Evolutionary conservation across 1,140 invertebrate genomes (phyloP).

Genomic region (Drosophila virilis): DNA sequence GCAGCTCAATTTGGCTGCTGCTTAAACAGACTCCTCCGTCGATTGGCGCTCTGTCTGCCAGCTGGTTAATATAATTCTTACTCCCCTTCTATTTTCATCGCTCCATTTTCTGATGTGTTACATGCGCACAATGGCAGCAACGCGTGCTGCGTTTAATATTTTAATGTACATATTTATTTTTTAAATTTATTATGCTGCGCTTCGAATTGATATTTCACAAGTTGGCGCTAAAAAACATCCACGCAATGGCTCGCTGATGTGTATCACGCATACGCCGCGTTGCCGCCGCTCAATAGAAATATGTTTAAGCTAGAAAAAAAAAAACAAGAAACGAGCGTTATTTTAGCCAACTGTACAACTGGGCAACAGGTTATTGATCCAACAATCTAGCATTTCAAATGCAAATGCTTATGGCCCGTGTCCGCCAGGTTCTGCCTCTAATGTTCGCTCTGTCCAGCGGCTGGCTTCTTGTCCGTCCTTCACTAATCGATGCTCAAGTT

Average conservation of each 20-base stretch:
- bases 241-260: slow-evolving; percentile 7
- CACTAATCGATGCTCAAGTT: slow-evolving; percentile 70
- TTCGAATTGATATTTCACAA: slow-evolving; percentile 39
- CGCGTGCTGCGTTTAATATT: slow-evolving; percentile 16
- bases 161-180: slow-evolving; percentile 3
- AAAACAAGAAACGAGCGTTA: neutral
- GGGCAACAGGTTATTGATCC: slow-evolving; percentile 78
- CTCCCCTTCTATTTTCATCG: neutral
- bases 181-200: slow-evolving; percentile 4
- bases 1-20: slow-evolving; percentile 26
- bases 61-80: slow-evolving; percentile 5
- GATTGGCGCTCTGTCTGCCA: slow-evolving; percentile 19
- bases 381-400: slow-evolving; percentile 37
- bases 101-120: slow-evolving; percentile 21
- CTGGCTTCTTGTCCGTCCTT: slow-evolving; percentile 33
- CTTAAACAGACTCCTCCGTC: neutral
- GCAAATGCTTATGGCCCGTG: slow-evolving; percentile 12
- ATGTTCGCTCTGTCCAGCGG: slow-evolving; percentile 8
- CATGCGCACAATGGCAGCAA: slow-evolving; percentile 18
- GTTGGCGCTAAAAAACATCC: slow-evolving; percentile 43
- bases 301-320: neutral
- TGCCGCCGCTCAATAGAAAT: neutral
- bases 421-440: slow-evolving; percentile 3
- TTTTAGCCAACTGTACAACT: slow-evolving; percentile 31
- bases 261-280: slow-evolving; percentile 44